Base-by-base conservation (phyloP, 2,888 invertebrate genomes). In the Chromoteleia sp. region DNA sequence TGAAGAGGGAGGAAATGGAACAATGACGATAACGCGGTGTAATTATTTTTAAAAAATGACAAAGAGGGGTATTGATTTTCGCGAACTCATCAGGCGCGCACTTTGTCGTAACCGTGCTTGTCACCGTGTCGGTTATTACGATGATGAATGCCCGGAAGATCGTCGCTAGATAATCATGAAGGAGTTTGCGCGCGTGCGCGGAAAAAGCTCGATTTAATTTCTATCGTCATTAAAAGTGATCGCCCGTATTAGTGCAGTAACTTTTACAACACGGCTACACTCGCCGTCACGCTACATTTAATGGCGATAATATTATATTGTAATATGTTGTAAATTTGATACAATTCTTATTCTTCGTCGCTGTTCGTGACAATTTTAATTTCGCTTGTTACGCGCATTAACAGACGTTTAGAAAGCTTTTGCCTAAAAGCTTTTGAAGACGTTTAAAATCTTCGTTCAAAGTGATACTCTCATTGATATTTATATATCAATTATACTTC, bases 91-190 rank as follows among this genome's bases (percentile, higher is more conserved):
- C 76, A 61, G 36, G 6, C 41, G 45, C 48, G 45, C 54, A 59
- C 54, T 81, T 81, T 43, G 50, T 70, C 63, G 39, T 50, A 75
- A 65, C 71, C 45, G 33, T 59, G 48, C 80, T 43, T 73, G 73
- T 81, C 81, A 73, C 77, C 71, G 39, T 81, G 68, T 63, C 73
- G 30, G 73, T 68, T 61, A 81, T 81, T 81, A 73, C 70, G 63
- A 77, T 81, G 81, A 81, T 81, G 77, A 81, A 81, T 81, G 76
- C 45, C 59, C 67, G 29, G 73, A 77, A 76, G 73, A 68, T 77
- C 58, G 68, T 56, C 61, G 52, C 54, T 14, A 17, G 81, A 81
- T 81, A 77, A 81, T 65, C 76, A 61, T 43, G 30, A 36, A 54
- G 45, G 29, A 1, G 12, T 15, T 41, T 15, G 29, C 19, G 58